Conservation (phyloP, 2,888 invertebrate species). For the Catocala nupta region DNA sequence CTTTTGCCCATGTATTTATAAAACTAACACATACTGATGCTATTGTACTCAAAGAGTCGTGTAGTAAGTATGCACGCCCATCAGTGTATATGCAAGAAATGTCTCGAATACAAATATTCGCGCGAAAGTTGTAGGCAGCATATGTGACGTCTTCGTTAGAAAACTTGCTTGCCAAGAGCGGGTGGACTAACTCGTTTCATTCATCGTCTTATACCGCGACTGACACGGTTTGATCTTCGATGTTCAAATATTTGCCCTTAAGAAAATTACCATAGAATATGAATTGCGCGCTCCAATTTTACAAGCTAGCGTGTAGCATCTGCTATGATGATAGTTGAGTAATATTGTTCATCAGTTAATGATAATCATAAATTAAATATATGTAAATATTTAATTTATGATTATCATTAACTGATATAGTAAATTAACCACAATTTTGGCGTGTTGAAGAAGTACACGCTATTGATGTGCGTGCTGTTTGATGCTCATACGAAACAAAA, state of each 20-base stretch:
- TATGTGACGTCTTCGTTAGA: constrained; percentile 74
- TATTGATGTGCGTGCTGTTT: too few species aligned
- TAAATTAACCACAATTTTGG: too few species aligned
- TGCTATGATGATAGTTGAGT: too few species aligned
- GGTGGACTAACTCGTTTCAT: constrained; percentile 74
- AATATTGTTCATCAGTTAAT: too few species aligned
- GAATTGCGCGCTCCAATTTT: too few species aligned
- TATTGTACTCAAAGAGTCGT: not conserved
- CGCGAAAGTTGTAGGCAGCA: constrained; percentile 64
- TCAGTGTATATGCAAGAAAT: constrained; percentile 33
- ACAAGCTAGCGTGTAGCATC: too few species aligned
- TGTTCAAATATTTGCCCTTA: not conserved
- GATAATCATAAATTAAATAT: too few species aligned
- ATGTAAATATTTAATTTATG: too few species aligned
- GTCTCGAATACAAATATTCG: constrained; percentile 63
- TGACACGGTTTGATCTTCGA: constrained; percentile 55
- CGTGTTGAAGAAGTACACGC: too few species aligned
- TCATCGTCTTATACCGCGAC: constrained; percentile 64
- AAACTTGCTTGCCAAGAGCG: constrained; percentile 72
- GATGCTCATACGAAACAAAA: too few species aligned
- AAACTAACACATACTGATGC: not conserved
- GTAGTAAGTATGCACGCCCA: not conserved
- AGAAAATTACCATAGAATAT: too few species aligned
- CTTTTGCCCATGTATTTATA: not conserved
- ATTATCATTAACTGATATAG: too few species aligned